Conservation (phyloP, 1,140 invertebrate genomes). For the Heliconius himera region DNA sequence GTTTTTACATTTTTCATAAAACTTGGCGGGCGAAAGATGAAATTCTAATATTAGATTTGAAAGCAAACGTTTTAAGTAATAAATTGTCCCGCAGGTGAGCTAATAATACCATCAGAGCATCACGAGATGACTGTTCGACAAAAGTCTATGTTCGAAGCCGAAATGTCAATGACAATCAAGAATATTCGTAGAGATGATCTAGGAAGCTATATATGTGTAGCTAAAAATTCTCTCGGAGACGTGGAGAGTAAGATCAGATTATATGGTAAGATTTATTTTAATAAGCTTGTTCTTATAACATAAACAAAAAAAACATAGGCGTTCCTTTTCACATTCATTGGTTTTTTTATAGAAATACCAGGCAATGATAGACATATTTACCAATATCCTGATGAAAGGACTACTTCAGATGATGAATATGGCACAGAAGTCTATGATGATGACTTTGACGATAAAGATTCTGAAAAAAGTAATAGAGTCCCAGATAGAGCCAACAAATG, state of each 20-base stretch:
- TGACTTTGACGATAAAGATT: constrained; percentile 55
- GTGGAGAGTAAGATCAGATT: constrained; percentile 94
- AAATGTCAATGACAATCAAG: constrained; percentile 92
- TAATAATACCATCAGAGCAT: constrained; percentile 91
- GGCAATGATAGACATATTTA: constrained; percentile 73
- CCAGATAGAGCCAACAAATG: constrained; percentile 75
- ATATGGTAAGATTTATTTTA: constrained; percentile 85
- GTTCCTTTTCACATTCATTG: background rate
- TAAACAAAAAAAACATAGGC: background rate
- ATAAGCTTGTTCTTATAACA: background rate
- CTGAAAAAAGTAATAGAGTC: constrained; percentile 68
- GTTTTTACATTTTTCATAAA: constrained; percentile 81
- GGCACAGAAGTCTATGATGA: constrained; percentile 70
- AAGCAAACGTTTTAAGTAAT: constrained; percentile 75
- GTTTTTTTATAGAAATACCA: constrained; percentile 62
- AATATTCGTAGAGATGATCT: constrained; percentile 91
- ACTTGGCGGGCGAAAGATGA: constrained; percentile 72
- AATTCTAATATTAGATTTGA: constrained; percentile 80
- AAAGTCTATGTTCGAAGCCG: constrained; percentile 91
- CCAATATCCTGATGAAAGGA: constrained; percentile 68
- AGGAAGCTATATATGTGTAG: constrained; percentile 94
- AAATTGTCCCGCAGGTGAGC: constrained; percentile 85
- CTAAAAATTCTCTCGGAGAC: constrained; percentile 95
- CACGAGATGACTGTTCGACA: constrained; percentile 89
- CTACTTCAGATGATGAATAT: constrained; percentile 69